A percentile compares a stretch with the other conserved stretches of the same genome.
These are phyloP conservation scores for Dipodomys stephensi DNA, from an alignment of 2,113 vertebrate species.

Conservation along the genomic window DNA sequence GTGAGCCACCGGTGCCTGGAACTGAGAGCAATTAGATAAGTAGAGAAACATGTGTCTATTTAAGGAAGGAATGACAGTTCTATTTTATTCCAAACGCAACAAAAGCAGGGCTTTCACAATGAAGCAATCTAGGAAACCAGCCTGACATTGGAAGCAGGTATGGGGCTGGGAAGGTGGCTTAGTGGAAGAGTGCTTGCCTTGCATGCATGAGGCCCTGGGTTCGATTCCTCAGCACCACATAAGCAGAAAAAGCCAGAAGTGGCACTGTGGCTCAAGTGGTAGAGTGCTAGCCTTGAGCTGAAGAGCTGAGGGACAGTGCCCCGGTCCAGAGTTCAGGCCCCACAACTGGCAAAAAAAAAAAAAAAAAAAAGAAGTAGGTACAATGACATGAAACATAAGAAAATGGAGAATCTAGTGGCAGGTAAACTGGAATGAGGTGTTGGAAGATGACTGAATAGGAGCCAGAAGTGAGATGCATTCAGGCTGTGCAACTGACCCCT, in stretches of 20 bases:
- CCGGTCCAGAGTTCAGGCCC: no score
- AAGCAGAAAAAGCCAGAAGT: no score
- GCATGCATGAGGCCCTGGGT: no score
- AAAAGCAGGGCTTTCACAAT: conserved; percentile 1
- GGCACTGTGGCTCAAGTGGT: no score
- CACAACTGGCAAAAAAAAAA: no score
- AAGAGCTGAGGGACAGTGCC: no score
- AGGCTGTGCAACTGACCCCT: background rate
- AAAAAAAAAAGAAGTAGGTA: background rate
- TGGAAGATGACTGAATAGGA: background rate
- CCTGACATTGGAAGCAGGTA: background rate
- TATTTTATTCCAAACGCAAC: background rate
- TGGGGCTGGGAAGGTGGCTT: background rate
- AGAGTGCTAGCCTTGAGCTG: no score
- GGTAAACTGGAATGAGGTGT: background rate
- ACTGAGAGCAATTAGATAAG: background rate
- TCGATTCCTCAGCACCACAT: no score
- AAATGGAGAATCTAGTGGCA: background rate
- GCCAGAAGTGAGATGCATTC: background rate
- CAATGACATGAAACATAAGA: background rate
- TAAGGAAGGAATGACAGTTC: background rate
- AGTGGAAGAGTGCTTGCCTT: no score
- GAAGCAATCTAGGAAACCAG: background rate
- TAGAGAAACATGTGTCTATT: background rate
- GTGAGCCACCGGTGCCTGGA: no score